Conservation (phyloP, 2,797 vertebrate species). For the Natrix natrix region DNA sequence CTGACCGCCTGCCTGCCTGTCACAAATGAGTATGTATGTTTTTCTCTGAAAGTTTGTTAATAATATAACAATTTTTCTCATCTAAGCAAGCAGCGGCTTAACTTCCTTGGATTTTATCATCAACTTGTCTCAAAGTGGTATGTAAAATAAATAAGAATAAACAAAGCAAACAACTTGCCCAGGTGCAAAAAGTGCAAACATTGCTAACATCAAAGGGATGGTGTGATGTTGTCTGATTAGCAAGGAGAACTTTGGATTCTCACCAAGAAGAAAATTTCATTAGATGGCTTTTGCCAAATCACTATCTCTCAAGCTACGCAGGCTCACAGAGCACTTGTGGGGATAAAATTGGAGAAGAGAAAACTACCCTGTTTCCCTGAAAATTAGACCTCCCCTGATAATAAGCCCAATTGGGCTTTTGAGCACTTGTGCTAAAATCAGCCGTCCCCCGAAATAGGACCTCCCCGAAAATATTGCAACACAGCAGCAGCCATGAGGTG, state of each 20-base stretch:
- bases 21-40: too few relatives aligned
- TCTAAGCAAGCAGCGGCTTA: constrained; percentile 4
- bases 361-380: not conserved
- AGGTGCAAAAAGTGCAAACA: constrained; percentile 17
- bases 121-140: constrained; percentile 39
- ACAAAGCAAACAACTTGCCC: constrained; percentile 38
- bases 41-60: not conserved
- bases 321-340: not conserved
- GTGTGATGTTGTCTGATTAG: not conserved
- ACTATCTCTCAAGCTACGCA: not conserved
- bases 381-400: too few relatives aligned
- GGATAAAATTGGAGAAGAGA: not conserved
- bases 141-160: constrained; percentile 47
- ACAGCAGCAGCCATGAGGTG: too few relatives aligned
- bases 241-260: not conserved
- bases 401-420: too few relatives aligned
- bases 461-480: too few relatives aligned
- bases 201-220: constrained; percentile 27
- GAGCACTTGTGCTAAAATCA: too few relatives aligned
- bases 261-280: not conserved
- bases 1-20: too few relatives aligned
- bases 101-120: constrained; percentile 1
- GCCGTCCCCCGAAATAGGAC: too few relatives aligned
- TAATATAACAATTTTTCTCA: constrained; percentile 27
- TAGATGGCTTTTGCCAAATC: not conserved